Evolutionary conservation across 2,113 vertebrate genomes (phyloP).

Genomic region (Trinectes maculatus): DNA sequence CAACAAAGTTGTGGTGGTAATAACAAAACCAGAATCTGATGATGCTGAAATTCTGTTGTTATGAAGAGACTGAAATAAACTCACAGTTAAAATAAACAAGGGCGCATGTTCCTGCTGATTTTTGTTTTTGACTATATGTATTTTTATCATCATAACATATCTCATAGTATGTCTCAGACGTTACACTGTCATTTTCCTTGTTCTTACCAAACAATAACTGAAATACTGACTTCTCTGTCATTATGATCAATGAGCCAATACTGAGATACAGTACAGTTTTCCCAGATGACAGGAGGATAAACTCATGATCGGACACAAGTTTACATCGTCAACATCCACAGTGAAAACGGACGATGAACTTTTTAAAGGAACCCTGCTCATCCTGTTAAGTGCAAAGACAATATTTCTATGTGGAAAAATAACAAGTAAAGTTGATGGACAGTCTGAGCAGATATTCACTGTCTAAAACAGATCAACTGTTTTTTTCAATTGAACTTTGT

Average conservation of each 20-base stretch:
- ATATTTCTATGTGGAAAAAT: background rate
- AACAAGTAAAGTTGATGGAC: no score
- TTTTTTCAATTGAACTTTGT: conserved; percentile 13
- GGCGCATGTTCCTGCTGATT: no score
- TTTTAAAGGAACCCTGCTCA: background rate
- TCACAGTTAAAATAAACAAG: no score
- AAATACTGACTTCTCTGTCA: background rate
- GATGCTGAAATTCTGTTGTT: background rate
- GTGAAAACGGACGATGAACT: no score
- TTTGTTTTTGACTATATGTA: no score
- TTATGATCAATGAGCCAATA: background rate
- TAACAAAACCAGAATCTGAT: background rate
- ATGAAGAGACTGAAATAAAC: no score
- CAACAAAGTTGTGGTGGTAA: background rate
- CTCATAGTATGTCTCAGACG: no score
- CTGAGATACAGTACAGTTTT: no score
- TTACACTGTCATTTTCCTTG: background rate
- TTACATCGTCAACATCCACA: no score
- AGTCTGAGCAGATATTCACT: background rate
- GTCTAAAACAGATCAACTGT: background rate
- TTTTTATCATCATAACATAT: no score
- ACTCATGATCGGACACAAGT: no score
- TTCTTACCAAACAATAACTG: background rate
- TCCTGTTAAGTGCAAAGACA: conserved; percentile 13
- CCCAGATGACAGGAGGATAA: no score